Conservation (phyloP, 2,888 invertebrate genomes). For the Aleiodes alternator region DNA sequence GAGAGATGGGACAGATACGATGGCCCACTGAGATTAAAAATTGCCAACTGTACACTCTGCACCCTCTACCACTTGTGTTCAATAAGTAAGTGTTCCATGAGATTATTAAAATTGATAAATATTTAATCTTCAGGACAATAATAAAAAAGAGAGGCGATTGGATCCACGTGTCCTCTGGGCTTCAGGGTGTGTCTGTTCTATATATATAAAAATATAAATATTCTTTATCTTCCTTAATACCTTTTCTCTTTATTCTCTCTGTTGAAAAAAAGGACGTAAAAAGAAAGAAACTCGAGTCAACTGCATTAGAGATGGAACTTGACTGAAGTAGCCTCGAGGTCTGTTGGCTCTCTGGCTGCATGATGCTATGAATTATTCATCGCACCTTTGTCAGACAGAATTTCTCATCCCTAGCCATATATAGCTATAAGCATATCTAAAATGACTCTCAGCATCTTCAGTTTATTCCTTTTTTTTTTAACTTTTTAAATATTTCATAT, state of each 20-base stretch:
- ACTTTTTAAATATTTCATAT: not conserved
- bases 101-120: conserved; percentile 19
- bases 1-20: conserved; percentile 82
- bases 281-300: not conserved
- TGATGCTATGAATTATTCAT: conserved; percentile 46
- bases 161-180: conserved; percentile 4
- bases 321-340: conserved; percentile 32
- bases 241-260: no score
- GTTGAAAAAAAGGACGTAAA: no score
- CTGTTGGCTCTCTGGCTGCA: not conserved
- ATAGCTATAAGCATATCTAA: conserved; percentile 16
- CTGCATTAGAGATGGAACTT: conserved; percentile 35
- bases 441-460: conserved; percentile 3
- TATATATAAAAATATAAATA: conserved; percentile 13
- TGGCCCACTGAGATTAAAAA: conserved; percentile 80
- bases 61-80: conserved; percentile 80
- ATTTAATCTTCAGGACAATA: not conserved
- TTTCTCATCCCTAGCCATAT: conserved; percentile 20
- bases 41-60: conserved; percentile 79
- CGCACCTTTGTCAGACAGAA: conserved; percentile 41
- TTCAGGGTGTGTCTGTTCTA: not conserved
- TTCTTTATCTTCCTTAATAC: no score
- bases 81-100: conserved; percentile 77
- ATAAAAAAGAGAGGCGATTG: not conserved
- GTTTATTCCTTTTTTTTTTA: conserved; percentile 25